Evolutionary conservation across 2,888 invertebrate species (phyloP).

Genomic region (Amphipoea lucens): DNA sequence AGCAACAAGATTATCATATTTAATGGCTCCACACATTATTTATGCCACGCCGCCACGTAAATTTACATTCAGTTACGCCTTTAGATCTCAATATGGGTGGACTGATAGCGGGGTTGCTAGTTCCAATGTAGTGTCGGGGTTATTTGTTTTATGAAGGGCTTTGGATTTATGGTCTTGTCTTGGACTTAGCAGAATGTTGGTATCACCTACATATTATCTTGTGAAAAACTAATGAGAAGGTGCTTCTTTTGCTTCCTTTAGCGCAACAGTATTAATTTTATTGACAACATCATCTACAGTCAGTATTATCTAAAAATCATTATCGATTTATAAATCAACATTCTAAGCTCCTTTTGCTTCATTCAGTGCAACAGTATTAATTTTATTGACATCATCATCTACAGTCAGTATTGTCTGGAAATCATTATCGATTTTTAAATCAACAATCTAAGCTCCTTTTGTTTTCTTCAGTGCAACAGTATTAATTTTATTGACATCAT

Average conservation of each 20-base stretch:
- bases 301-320: not conserved
- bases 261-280: not conserved
- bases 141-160: slow-evolving; percentile 64
- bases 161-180: slow-evolving; percentile 50
- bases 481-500: not conserved
- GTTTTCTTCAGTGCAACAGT: not conserved
- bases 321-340: not conserved
- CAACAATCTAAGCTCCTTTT: no score
- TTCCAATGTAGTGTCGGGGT: slow-evolving; percentile 55
- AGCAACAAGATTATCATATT: slow-evolving; percentile 80
- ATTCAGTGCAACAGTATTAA: not conserved
- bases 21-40: slow-evolving; percentile 76
- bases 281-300: not conserved
- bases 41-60: slow-evolving; percentile 76
- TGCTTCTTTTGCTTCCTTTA: not conserved
- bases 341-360: not conserved
- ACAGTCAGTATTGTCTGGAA: not conserved
- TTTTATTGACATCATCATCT: no score
- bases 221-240: not conserved
- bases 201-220: slow-evolving; percentile 21
- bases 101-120: slow-evolving; percentile 76
- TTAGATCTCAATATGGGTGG: slow-evolving; percentile 82
- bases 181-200: slow-evolving; percentile 19
- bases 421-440: not conserved
- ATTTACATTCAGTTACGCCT: slow-evolving; percentile 83